A percentile compares a stretch with the other conserved stretches of the same genome.
These are phyloP conservation scores for Calyptommatus sinebrachiatus DNA, from an alignment of 2,113 vertebrate genomes.

Conservation along the genomic window DNA sequence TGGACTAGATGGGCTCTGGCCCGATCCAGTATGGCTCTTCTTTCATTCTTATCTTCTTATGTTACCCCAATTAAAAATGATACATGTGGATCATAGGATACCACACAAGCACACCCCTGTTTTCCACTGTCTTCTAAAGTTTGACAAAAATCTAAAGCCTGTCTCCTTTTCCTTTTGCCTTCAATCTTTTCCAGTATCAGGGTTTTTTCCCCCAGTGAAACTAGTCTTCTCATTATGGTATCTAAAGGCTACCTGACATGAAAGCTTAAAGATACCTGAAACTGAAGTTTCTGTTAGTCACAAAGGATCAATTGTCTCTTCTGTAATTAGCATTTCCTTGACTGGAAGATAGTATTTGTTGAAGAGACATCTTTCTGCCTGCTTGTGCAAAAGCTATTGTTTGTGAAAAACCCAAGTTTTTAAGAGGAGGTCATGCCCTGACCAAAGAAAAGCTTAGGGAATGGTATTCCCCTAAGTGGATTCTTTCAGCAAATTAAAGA, in stretches of 20 bases:
- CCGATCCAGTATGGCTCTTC: too few species aligned
- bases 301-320: background rate
- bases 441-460: background rate
- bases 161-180: too few species aligned
- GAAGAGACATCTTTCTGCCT: background rate
- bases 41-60: too few species aligned
- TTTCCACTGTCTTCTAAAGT: too few species aligned
- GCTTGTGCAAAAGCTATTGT: background rate
- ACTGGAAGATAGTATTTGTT: background rate
- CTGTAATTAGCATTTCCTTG: background rate
- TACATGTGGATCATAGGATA: too few species aligned
- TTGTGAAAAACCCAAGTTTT: background rate
- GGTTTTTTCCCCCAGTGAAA: too few species aligned
- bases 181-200: too few species aligned
- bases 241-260: background rate
- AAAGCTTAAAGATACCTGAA: background rate
- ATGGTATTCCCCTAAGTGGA: background rate
- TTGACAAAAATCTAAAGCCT: too few species aligned
- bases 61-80: too few species aligned
- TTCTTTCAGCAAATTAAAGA: conserved; percentile 1
- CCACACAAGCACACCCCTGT: too few species aligned
- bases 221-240: too few species aligned
- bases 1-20: too few species aligned
- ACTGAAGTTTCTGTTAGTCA: background rate
- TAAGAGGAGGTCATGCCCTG: background rate